Percentiles rank a stretch among this genome's conserved stretches.
Conservation (phyloP, 2,797 vertebrate species). For the Aratinga solstitialis region DNA sequence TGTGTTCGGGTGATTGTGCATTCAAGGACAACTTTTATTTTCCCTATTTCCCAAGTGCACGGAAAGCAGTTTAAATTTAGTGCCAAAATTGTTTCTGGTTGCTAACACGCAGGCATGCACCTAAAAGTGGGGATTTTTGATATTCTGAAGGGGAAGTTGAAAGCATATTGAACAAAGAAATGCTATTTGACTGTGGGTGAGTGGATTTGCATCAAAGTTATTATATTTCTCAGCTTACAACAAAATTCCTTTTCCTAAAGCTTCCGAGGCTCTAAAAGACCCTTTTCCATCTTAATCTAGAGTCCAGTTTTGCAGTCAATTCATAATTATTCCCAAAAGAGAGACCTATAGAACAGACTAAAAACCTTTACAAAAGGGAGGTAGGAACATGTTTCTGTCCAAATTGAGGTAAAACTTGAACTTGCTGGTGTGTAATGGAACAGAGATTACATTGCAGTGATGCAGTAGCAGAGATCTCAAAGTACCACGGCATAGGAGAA, state of each 20-base stretch:
- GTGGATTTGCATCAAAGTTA: background rate
- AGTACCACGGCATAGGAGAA: background rate
- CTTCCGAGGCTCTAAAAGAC: background rate
- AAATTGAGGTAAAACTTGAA: background rate
- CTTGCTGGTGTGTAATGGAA: background rate
- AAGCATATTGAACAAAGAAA: background rate
- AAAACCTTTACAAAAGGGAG: background rate
- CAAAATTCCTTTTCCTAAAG: background rate
- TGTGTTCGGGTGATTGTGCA: background rate
- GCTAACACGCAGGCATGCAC: accelerated
- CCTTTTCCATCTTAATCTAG: background rate
- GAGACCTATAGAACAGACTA: background rate
- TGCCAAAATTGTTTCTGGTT: background rate
- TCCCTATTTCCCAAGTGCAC: background rate
- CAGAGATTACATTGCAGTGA: background rate
- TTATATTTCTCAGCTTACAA: background rate
- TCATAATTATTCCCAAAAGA: background rate
- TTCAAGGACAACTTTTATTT: background rate
- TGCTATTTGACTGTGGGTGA: background rate
- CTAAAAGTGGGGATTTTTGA: background rate
- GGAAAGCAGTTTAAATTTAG: background rate
- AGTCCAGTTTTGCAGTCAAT: background rate
- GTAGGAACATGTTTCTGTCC: background rate
- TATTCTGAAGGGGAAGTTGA: background rate
- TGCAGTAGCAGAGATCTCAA: background rate